phyloP scores from a whole-genome alignment of 30 jellyfish, hydroid and myxozoan species.

The Catostylus mosaicus region DNA sequence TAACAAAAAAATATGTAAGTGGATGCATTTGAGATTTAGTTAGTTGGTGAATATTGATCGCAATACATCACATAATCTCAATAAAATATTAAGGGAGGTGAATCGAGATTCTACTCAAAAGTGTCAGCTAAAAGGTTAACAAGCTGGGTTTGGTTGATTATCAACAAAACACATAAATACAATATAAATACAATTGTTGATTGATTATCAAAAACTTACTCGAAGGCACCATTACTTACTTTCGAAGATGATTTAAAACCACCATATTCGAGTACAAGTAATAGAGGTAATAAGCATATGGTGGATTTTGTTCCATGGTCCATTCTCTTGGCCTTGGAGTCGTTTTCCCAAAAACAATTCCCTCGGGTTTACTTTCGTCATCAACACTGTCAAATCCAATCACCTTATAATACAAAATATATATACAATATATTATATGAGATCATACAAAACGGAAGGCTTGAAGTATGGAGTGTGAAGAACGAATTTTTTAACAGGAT shows the following conservation, averaged over 20 bases:
- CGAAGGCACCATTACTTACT: constrained; percentile 58
- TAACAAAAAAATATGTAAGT: neutral
- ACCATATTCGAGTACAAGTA: constrained; percentile 96
- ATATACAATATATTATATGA: neutral
- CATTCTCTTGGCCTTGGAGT: constrained; percentile 81
- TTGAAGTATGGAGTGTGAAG: neutral
- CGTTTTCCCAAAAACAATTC: constrained; percentile 54
- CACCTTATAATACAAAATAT: constrained; percentile 53
- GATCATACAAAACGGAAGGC: neutral
- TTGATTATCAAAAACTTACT: too few species aligned
- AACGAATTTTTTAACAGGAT: constrained; percentile 1
- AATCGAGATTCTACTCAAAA: too few species aligned
- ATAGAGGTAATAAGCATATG: constrained; percentile 96
- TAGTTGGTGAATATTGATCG: too few species aligned
- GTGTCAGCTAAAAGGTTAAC: too few species aligned
- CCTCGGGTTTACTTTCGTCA: constrained; percentile 97
- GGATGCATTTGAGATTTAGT: too few species aligned
- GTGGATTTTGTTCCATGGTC: constrained; percentile 87
- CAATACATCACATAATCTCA: too few species aligned
- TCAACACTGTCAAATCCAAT: constrained; percentile 98
- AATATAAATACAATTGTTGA: too few species aligned
- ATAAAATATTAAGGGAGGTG: too few species aligned
- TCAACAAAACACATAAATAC: too few species aligned
- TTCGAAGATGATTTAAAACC: constrained; percentile 87
- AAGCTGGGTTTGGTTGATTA: too few species aligned